Evolutionary conservation across 2,888 invertebrate genomes (phyloP), one percentile per base, ranked within the genome.

Genomic region (Aspidiotus destructor): DNA sequence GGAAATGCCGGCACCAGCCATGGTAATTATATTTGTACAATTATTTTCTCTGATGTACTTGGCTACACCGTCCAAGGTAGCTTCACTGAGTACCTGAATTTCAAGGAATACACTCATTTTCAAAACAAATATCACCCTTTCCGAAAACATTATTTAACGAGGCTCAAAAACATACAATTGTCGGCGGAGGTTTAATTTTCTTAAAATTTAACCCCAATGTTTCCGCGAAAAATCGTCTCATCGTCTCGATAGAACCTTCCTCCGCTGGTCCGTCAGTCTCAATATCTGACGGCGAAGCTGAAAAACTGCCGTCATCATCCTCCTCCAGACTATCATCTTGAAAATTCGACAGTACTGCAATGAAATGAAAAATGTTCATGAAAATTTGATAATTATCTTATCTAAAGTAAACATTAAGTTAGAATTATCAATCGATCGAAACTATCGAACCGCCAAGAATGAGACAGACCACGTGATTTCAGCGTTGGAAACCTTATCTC

Each of bases 1-100:
- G 2, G 95, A 96, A 75, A 98, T 94, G 63, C 97, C 97, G 73
- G 97, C 97, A 71, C 97, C 97, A 70, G 93, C 88, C 85, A 98
- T 86, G 0, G 93, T 93, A 69, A 97, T 87, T 69, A 97, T 85
- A 74, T 62, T 62, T 42, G 60, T 69, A 16, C 62, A 62, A 16
- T 69, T 62, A 10, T 69, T 52, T 9, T 54, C 54, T 42, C 54
- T 69, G 28, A 69, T 69, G 28, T 62, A 69, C 41, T 62, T 69
- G 6, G 57, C 69, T 7, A 69, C 44, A 6, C 69, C 69, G 16
- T 69, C 69, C 17, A 69, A 28, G 57, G 41, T 60, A n/a, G 67
- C 67, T 67, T 67, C 67, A 9, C 60, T 60, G 9, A 67, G 44
- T 13, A 67, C 67, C 67, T 67, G 60, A 41, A 28, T 16, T n/a